Evolutionary conservation across 2,888 invertebrate genomes (phyloP), one percentile per base, ranked within the genome.

Genomic region (Lasioglossum leucozonium): DNA sequence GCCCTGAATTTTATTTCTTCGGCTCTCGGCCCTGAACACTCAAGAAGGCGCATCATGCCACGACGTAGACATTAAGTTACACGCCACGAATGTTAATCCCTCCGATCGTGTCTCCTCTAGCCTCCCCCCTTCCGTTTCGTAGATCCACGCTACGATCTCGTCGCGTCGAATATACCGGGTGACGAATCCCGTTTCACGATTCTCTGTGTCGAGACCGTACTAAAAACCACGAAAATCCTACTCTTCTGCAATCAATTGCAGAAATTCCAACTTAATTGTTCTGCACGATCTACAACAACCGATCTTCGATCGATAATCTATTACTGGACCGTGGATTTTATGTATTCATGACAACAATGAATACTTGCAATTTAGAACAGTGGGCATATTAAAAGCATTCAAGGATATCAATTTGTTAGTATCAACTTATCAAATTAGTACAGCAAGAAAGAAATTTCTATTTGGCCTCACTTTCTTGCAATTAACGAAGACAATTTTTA

Each of bases 71-170:
- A 82, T 88, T 89, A 86, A 81, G 85, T 87, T 90, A 90, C 90
- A 87, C 91, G 89, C 85, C 88, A 88, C 90, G 92, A 92, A 92
- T 92, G 86, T 90, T 91, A 91, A 91, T 92, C 87, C 87, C 86
- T 67, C 84, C 86, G 87, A 81, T 84, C 84, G 84, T 77, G 82
- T 81, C 88, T 82, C 90, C 77, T 79, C 85, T 76, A 40, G 76
- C 69, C 76, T 81, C 67, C 71, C 80, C 82, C 72, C 79, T 75
- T 75, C 47, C 84, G 71, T 34, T 51, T 40, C 71, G 42, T 78
- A 78, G 84, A 82, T 84, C 80, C 79, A 11, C 51, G 58, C 73
- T 62, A 69, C 72, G 69, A 79, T 86, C 82, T 77, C 37, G 37
- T 26, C 81, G 81, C 65, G 85, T 72, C 75, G 84, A 78, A 81